Conservation (phyloP, 2,113 vertebrate genomes). For the Anser brachyrhynchus region DNA sequence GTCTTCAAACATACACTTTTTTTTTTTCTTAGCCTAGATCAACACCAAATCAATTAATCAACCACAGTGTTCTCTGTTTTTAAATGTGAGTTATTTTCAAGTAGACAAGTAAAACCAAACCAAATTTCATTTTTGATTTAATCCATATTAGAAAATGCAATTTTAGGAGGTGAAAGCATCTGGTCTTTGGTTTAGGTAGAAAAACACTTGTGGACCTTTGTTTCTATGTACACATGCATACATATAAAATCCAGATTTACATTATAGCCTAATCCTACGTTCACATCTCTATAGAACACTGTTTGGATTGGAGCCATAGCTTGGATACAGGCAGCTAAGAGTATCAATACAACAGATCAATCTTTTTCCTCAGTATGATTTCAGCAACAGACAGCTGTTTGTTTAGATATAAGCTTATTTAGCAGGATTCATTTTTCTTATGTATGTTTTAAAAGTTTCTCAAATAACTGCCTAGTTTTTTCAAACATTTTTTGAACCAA, state of each 20-base stretch:
- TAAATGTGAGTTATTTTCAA: constrained; percentile 16
- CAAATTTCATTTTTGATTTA: background rate
- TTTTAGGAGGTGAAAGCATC: background rate
- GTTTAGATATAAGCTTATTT: constrained; percentile 24
- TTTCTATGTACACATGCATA: background rate
- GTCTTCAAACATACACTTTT: background rate
- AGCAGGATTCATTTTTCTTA: constrained; percentile 27
- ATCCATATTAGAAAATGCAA: background rate
- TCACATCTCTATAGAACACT: background rate
- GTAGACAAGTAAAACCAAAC: background rate
- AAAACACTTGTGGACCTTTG: background rate
- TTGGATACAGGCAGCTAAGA: background rate
- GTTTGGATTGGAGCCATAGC: constrained; percentile 3
- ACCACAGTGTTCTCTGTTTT: background rate
- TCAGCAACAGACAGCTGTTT: constrained; percentile 10
- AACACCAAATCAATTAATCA: constrained; percentile 35
- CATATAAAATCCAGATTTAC: background rate
- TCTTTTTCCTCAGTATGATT: constrained; percentile 6
- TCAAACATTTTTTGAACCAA: background rate
- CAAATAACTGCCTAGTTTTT: constrained; percentile 3
- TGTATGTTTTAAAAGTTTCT: constrained; percentile 9
- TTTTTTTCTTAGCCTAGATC: background rate
- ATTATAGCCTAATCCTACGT: background rate
- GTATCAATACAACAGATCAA: constrained; percentile 3
- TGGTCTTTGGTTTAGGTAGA: background rate